Conservation (phyloP, 2,113 vertebrate genomes). For the Phrynosoma platyrhinos region DNA sequence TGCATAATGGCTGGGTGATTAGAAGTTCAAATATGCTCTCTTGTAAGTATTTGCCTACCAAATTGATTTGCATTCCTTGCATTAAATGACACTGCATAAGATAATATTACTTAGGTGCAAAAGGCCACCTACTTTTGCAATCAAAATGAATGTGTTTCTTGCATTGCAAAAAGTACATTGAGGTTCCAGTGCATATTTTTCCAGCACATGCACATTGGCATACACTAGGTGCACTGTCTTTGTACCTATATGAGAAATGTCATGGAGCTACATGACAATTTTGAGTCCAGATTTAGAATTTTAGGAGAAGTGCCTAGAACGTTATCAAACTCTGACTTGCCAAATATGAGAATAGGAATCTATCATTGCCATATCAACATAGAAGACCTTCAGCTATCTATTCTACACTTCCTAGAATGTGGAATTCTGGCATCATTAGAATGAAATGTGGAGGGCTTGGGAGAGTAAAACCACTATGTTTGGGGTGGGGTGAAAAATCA, state of each 20-base stretch:
- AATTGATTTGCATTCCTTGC: conserved; percentile 27
- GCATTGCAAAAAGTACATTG: not conserved
- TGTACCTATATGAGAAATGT: not conserved
- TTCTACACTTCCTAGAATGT: too few relatives aligned
- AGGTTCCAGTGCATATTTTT: not conserved
- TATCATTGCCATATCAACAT: too few relatives aligned
- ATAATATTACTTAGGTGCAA: not conserved
- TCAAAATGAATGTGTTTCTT: conserved; percentile 4
- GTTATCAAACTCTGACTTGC: too few relatives aligned
- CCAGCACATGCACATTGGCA: not conserved
- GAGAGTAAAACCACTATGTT: too few relatives aligned
- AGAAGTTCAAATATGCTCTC: conserved; percentile 35
- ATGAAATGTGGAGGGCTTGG: too few relatives aligned
- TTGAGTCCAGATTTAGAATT: not conserved
- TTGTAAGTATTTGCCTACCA: conserved; percentile 47
- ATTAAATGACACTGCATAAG: conserved; percentile 24
- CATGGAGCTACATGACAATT: too few relatives aligned
- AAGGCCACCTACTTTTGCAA: not conserved
- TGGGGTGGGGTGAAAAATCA: too few relatives aligned
- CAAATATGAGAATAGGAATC: too few relatives aligned
- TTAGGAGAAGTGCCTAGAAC: not conserved
- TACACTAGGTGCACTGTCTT: not conserved
- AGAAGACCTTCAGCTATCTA: not conserved
- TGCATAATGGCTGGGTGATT: conserved; percentile 40
- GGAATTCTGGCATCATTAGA: too few relatives aligned